phyloP scores from a whole-genome alignment of 2,797 vertebrate species.

The Amblyraja radiata region DNA sequence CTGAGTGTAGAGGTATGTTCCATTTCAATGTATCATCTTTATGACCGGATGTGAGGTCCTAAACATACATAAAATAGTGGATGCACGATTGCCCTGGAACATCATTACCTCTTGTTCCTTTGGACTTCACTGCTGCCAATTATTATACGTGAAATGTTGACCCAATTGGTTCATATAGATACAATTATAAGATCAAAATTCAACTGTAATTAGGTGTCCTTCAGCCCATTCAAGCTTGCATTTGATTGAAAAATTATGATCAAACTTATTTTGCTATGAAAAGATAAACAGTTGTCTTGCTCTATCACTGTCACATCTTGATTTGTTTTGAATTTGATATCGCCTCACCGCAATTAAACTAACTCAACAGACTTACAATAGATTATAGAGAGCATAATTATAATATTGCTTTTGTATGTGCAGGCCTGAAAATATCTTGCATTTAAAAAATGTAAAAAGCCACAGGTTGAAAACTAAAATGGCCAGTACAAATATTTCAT shows the following conservation, averaged over 20 bases:
- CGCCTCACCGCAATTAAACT: neutral
- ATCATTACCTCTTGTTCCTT: neutral
- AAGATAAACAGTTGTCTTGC: neutral
- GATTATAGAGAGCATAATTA: neutral
- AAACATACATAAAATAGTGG: neutral
- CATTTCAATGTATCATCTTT: neutral
- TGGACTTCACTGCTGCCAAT: neutral
- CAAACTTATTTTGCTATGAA: neutral
- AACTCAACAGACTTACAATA: neutral
- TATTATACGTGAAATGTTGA: neutral
- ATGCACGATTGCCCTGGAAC: neutral
- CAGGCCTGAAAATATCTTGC: neutral
- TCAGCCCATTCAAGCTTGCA: neutral
- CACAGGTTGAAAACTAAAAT: neutral
- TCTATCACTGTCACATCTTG: neutral
- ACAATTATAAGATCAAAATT: no score
- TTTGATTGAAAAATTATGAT: neutral
- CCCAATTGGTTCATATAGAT: no score
- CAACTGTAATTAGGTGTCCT: neutral
- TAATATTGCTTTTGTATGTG: neutral
- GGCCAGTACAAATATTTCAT: conserved; percentile 20
- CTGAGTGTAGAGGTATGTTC: neutral
- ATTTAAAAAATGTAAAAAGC: neutral
- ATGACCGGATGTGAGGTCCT: neutral
- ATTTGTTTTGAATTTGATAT: neutral